Conservation (phyloP, 2,797 vertebrate genomes). For the Cossypha niveicapilla region DNA sequence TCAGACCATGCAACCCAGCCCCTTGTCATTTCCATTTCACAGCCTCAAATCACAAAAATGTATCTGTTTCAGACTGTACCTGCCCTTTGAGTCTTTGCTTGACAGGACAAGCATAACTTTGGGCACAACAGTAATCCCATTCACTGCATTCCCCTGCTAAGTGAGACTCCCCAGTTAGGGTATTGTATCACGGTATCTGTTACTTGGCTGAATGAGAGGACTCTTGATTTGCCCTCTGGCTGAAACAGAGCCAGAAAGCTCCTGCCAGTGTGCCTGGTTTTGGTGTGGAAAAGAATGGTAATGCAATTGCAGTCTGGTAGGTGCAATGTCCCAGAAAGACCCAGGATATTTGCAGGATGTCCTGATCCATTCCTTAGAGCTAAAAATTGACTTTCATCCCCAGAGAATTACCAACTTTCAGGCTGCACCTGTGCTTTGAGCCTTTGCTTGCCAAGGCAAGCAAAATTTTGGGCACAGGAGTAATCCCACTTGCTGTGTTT, state of each 20-base stretch:
- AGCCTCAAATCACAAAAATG: not conserved
- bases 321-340: not conserved
- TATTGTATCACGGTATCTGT: rapidly evolving
- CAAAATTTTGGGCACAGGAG: not conserved
- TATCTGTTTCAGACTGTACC: not conserved
- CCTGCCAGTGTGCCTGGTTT: not conserved
- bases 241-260: not conserved
- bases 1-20: not conserved
- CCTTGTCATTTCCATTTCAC: not conserved
- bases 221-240: not conserved
- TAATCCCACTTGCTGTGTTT: not conserved
- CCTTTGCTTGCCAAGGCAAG: not conserved
- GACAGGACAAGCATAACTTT: not conserved
- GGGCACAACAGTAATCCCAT: not conserved
- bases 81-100: not conserved
- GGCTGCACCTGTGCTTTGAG: not conserved
- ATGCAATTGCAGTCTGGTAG: not conserved
- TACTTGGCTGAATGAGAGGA: not conserved
- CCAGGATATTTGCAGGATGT: not conserved
- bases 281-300: not conserved
- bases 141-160: not conserved
- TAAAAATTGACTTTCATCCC: not conserved
- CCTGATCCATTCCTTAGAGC: not conserved
- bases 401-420: not conserved
- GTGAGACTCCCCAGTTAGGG: not conserved